Conservation (phyloP, 2,888 invertebrate genomes). For the Agonopterix subpropinquella region DNA sequence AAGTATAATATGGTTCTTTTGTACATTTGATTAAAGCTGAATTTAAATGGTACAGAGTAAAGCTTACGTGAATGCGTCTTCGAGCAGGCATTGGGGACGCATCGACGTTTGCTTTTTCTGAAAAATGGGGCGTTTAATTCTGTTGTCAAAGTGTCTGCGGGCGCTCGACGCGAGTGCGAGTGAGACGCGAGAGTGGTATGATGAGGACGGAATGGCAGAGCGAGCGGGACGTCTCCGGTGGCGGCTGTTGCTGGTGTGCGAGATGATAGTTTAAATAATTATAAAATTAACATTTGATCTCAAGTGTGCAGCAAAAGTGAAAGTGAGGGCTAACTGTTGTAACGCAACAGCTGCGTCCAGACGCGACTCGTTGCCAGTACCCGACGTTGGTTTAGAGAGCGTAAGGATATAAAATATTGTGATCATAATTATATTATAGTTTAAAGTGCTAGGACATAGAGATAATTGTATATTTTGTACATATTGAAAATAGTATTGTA, state of each 20-base stretch:
- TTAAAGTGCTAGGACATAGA: slow-evolving; percentile 65
- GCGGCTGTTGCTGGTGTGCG: slow-evolving; percentile 60
- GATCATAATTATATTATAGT: slow-evolving; percentile 74
- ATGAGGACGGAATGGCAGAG: slow-evolving; percentile 11
- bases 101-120: slow-evolving; percentile 17
- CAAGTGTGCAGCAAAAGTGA: slow-evolving; percentile 74
- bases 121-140: slow-evolving; percentile 14
- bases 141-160: slow-evolving; percentile 14
- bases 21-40: slow-evolving; percentile 25
- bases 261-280: slow-evolving; percentile 67
- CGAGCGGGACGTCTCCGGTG: slow-evolving; percentile 29
- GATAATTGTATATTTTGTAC: slow-evolving; percentile 76
- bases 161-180: slow-evolving; percentile 7
- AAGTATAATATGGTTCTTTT: slow-evolving; percentile 69
- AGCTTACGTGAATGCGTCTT: slow-evolving; percentile 25
- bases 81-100: slow-evolving; percentile 22
- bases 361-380: slow-evolving; percentile 31
- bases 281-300: slow-evolving; percentile 74
- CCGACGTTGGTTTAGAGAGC: slow-evolving; percentile 44
- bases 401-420: slow-evolving; percentile 73
- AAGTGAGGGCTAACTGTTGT: slow-evolving; percentile 58
- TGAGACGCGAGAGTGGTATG: slow-evolving; percentile 30
- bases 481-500: slow-evolving; percentile 77
- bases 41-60: slow-evolving; percentile 4
- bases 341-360: slow-evolving; percentile 48